Percentiles rank a stretch among this genome's conserved stretches.
Conservation (phyloP, 2,888 invertebrate species). For the Tyria jacobaeae region DNA sequence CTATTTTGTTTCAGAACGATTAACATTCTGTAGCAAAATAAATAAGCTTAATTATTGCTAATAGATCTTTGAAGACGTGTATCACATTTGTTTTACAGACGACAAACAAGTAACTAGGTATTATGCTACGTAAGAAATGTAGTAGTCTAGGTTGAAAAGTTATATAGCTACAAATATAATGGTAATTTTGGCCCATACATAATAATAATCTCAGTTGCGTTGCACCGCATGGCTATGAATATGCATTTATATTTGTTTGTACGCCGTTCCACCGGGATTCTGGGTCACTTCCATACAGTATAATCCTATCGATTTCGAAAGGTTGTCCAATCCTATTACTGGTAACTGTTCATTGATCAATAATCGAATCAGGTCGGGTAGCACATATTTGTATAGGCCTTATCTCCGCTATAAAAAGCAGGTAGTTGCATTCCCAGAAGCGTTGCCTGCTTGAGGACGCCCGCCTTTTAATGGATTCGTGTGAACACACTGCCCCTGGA, state of each 20-base stretch:
- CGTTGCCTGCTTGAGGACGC: slow-evolving; percentile 66
- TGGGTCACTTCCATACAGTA: slow-evolving; percentile 68
- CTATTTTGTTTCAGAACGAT: background rate
- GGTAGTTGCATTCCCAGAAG: slow-evolving; percentile 82
- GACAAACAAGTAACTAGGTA: background rate
- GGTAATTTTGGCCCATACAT: slow-evolving; percentile 51
- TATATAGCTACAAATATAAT: no score
- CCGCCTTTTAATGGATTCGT: slow-evolving; percentile 64
- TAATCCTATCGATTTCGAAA: slow-evolving; percentile 67
- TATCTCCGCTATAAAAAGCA: slow-evolving; percentile 79
- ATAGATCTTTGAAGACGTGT: background rate
- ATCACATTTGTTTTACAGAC: background rate
- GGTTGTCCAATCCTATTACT: slow-evolving; percentile 59
- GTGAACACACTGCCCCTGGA: slow-evolving; percentile 52
- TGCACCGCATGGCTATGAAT: slow-evolving; percentile 64
- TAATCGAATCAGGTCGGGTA: slow-evolving; percentile 71
- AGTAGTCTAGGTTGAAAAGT: background rate
- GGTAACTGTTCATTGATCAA: slow-evolving; percentile 60
- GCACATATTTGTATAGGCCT: slow-evolving; percentile 71
- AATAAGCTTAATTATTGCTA: background rate
- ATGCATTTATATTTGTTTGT: slow-evolving; percentile 62
- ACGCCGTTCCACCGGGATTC: slow-evolving; percentile 61
- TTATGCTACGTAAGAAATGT: background rate
- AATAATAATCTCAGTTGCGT: slow-evolving; percentile 49
- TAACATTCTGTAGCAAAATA: background rate